Evolutionary conservation across 2,113 vertebrate genomes (phyloP).

Genomic region (Sterrhoptilus dennistouni): DNA sequence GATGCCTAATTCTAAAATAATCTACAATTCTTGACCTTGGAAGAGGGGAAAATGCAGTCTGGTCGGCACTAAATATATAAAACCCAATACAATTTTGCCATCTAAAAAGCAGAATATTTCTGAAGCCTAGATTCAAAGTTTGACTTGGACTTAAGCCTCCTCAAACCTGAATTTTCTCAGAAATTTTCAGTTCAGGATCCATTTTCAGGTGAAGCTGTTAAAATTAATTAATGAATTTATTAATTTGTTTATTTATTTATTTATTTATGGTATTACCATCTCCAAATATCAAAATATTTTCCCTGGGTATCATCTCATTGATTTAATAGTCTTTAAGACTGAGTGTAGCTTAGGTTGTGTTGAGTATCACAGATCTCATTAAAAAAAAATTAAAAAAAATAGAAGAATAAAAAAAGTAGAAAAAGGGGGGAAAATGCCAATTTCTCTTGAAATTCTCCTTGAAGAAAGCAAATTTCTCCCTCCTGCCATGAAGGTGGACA

Average conservation of each 20-base stretch:
- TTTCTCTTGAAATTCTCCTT: background rate
- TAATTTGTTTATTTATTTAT: background rate
- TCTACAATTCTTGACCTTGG: background rate
- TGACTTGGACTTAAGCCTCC: background rate
- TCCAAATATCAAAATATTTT: background rate
- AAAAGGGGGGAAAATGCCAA: accelerated
- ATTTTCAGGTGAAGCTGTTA: background rate
- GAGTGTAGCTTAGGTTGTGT: background rate
- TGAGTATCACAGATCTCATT: background rate
- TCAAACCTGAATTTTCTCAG: background rate
- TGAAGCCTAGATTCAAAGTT: background rate
- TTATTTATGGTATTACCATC: background rate
- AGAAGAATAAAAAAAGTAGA: accelerated
- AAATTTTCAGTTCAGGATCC: background rate
- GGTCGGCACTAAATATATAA: background rate
- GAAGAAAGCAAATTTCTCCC: accelerated
- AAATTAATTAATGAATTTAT: too few species aligned
- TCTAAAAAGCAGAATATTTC: background rate
- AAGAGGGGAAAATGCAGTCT: background rate
- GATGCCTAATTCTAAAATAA: background rate
- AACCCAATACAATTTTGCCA: background rate
- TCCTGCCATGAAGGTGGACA: background rate
- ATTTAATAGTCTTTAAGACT: background rate
- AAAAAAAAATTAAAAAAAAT: background rate
- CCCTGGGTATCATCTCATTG: background rate